Evolutionary conservation across 2,888 invertebrate species (phyloP).

Genomic region (Idaea dimidiata): DNA sequence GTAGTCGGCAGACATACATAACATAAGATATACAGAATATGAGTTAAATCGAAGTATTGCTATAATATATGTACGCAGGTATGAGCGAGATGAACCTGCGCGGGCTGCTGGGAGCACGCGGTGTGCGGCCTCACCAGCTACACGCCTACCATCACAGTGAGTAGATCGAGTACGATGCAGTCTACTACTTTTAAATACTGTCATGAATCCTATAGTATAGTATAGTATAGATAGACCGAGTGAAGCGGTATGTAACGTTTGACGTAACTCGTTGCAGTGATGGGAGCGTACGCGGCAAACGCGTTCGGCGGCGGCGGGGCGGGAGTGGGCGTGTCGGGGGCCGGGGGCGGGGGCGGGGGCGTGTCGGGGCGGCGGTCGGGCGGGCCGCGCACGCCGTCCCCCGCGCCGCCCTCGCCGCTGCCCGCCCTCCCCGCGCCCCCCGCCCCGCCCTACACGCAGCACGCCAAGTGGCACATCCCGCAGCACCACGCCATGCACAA

Average conservation of each 20-base stretch:
- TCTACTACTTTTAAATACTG: too few species aligned
- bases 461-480: conserved; percentile 89
- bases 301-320: conserved; percentile 35
- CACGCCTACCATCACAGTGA: conserved; percentile 66
- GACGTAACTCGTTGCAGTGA: conserved; percentile 43
- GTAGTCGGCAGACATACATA: too few species aligned
- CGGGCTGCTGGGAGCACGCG: conserved; percentile 50
- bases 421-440: conserved; percentile 63
- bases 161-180: conserved; percentile 29
- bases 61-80: too few species aligned
- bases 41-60: too few species aligned
- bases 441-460: conserved; percentile 34
- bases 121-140: conserved; percentile 24
- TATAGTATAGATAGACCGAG: not conserved
- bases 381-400: conserved; percentile 72
- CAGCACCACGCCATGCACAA: conserved; percentile 69
- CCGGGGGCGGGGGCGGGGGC: conserved; percentile 51
- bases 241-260: not conserved
- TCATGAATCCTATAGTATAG: too few species aligned
- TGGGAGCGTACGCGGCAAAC: conserved; percentile 52
- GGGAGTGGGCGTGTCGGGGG: conserved; percentile 48
- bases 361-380: conserved; percentile 51
- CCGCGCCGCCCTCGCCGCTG: conserved; percentile 56
- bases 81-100: conserved; percentile 74
- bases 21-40: too few species aligned